phyloP scores from a whole-genome alignment of 2,113 vertebrate species.

The Rhinogobius similis region DNA sequence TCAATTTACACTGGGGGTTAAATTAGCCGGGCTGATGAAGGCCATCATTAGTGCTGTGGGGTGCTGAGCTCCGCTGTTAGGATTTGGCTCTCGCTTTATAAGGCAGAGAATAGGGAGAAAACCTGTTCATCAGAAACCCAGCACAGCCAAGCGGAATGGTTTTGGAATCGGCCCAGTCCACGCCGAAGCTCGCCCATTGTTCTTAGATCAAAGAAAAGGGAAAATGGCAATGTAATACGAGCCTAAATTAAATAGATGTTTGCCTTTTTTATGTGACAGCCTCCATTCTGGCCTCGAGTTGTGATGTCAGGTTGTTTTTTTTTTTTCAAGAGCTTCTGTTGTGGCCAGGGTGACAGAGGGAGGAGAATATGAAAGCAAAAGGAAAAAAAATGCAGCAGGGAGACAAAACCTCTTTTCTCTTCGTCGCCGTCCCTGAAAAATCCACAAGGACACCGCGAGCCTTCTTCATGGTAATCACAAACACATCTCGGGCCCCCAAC shows the following conservation, averaged over 20 bases:
- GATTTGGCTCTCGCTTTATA: slow-evolving; percentile 16
- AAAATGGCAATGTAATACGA: slow-evolving; percentile 56
- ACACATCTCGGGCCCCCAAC: slow-evolving; percentile 34
- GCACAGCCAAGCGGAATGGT: slow-evolving; percentile 15
- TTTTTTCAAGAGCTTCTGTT: slow-evolving; percentile 12
- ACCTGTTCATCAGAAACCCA: slow-evolving; percentile 49
- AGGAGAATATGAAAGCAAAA: slow-evolving; percentile 9
- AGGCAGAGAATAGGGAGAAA: slow-evolving; percentile 22
- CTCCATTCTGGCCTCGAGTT: slow-evolving; percentile 53
- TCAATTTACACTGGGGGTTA: slow-evolving; percentile 57
- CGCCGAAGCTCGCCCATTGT: slow-evolving; percentile 52
- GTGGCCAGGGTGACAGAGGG: slow-evolving; percentile 28
- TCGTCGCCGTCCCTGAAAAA: slow-evolving; percentile 13
- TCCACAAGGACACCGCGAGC: slow-evolving; percentile 24
- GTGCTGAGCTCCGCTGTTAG: slow-evolving; percentile 24
- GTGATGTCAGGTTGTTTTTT: slow-evolving; percentile 32
- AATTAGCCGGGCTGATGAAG: slow-evolving; percentile 54
- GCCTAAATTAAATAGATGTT: slow-evolving; percentile 56
- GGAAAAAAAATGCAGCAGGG: background rate
- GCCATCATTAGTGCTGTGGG: slow-evolving; percentile 47
- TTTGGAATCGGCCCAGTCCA: slow-evolving; percentile 38
- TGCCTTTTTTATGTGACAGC: slow-evolving; percentile 57
- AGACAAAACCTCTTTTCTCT: background rate
- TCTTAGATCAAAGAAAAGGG: slow-evolving; percentile 58
- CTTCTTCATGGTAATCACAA: slow-evolving; percentile 34